These are phyloP conservation scores for Galeopterus variegatus DNA, from an alignment of 2,113 vertebrate genomes.

Conservation along the genomic window DNA sequence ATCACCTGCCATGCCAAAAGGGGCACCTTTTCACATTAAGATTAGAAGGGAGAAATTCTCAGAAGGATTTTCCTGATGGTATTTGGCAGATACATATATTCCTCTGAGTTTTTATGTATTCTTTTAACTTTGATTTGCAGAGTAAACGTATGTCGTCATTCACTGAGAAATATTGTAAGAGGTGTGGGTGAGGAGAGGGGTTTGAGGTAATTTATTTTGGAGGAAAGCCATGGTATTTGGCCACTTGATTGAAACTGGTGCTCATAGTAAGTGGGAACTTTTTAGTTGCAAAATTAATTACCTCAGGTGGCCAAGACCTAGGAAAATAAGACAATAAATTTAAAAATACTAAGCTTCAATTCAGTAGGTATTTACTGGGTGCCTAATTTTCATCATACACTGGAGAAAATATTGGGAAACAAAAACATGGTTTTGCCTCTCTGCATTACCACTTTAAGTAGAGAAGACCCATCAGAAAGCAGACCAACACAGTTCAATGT, in stretches of 20 bases:
- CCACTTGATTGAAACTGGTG: neutral
- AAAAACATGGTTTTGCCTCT: neutral
- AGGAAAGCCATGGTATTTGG: neutral
- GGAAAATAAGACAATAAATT: neutral
- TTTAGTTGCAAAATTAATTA: neutral
- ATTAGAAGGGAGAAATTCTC: neutral
- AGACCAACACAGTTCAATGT: neutral
- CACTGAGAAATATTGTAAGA: neutral
- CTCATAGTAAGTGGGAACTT: neutral
- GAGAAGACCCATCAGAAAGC: neutral
- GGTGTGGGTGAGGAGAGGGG: neutral
- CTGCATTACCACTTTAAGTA: neutral
- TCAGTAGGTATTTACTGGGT: neutral
- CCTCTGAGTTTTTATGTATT: neutral
- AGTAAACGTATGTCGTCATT: neutral
- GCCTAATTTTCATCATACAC: neutral
- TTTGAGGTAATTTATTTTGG: neutral
- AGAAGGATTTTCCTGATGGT: neutral
- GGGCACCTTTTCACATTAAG: neutral
- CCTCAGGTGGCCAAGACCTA: neutral
- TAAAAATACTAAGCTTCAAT: neutral
- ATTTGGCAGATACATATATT: neutral
- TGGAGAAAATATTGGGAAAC: neutral
- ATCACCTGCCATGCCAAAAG: neutral
- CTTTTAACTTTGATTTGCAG: conserved; percentile 1